phyloP scores from a whole-genome alignment of 2,113 vertebrate species.

The Cyrtonyx montezumae region DNA sequence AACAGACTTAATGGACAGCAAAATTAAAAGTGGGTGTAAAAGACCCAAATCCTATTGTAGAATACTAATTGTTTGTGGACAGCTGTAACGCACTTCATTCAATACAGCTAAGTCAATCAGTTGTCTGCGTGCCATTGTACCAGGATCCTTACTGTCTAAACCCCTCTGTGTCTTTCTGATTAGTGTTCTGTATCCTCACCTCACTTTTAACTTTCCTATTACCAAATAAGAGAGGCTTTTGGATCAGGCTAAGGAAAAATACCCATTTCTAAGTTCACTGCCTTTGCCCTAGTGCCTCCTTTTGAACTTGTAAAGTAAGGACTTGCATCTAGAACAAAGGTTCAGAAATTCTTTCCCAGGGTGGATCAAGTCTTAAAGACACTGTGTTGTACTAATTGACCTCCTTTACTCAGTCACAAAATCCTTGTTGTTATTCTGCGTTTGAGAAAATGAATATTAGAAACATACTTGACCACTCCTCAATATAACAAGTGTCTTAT shows the following conservation, averaged over 20 bases:
- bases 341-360: constrained; percentile 1
- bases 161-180: background rate
- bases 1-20: background rate
- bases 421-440: background rate
- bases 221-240: background rate
- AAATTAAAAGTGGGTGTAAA: background rate
- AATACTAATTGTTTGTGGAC: background rate
- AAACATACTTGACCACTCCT: background rate
- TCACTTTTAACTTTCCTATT: background rate
- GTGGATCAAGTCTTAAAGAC: background rate
- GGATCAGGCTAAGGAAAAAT: background rate
- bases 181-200: background rate
- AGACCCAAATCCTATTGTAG: background rate
- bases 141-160: background rate
- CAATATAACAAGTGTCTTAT: background rate
- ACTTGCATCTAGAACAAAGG: background rate
- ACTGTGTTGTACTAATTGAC: background rate
- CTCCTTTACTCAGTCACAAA: background rate
- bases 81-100: background rate
- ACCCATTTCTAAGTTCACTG: background rate
- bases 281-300: background rate
- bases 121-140: background rate
- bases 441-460: background rate
- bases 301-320: background rate
- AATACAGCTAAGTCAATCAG: background rate